These are phyloP conservation scores for Tauraco erythrolophus DNA, from an alignment of 2,113 vertebrate genomes.

Conservation along the genomic window DNA sequence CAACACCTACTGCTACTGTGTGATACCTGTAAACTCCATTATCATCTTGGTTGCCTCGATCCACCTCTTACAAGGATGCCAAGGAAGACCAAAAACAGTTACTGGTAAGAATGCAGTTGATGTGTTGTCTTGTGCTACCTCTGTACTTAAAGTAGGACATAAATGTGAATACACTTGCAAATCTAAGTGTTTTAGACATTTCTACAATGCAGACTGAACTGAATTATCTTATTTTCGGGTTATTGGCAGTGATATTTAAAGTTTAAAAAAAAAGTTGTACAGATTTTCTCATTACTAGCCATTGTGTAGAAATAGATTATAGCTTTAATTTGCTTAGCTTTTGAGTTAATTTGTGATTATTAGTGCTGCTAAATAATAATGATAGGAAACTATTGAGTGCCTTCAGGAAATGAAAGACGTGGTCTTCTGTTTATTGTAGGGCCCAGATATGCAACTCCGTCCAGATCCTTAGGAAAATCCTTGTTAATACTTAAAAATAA, in stretches of 20 bases:
- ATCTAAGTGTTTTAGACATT: background rate
- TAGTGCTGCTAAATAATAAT: background rate
- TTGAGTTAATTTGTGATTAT: background rate
- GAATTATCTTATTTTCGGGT: background rate
- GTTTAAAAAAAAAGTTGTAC: background rate
- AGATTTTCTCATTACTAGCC: background rate
- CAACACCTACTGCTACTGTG: conserved; percentile 95
- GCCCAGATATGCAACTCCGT: background rate
- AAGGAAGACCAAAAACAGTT: conserved; percentile 99
- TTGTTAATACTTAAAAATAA: background rate
- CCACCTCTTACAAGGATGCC: conserved; percentile 98
- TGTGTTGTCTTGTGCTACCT: background rate
- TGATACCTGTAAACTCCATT: conserved; percentile 98
- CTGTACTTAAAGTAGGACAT: background rate
- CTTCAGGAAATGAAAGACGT: background rate
- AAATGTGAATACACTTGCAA: background rate
- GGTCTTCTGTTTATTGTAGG: background rate
- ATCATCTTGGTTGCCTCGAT: conserved; percentile 97
- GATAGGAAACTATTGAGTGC: background rate
- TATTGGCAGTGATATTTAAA: background rate
- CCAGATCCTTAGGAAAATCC: background rate
- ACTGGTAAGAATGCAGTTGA: conserved; percentile 85
- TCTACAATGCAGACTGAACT: background rate
- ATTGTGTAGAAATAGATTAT: background rate
- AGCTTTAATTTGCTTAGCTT: background rate